These are phyloP conservation scores for Petaurus breviceps DNA, from an alignment of 2,113 vertebrate species.

Conservation along the genomic window DNA sequence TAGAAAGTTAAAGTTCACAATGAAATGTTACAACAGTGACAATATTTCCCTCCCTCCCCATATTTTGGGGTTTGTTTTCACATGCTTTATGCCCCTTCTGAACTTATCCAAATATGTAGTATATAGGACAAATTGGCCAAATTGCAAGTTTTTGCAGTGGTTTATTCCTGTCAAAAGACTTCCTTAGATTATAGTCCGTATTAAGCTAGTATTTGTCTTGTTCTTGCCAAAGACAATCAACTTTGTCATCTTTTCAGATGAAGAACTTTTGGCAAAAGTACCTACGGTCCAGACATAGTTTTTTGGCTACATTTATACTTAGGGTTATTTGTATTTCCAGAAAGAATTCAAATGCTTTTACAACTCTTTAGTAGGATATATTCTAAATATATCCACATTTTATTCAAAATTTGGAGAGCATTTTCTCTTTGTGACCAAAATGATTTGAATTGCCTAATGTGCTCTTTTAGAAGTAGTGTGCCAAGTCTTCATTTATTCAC, in stretches of 20 bases:
- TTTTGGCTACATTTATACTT: neutral
- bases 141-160: neutral
- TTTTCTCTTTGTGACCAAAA: conserved; percentile 1
- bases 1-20: neutral
- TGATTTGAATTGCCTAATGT: conserved; percentile 17
- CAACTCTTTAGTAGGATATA: conserved; percentile 6
- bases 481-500: neutral
- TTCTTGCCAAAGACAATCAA: conserved; percentile 62
- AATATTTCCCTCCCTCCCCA: conserved; percentile 5
- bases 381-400: conserved; percentile 20
- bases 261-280: conserved; percentile 25
- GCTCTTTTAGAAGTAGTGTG: neutral
- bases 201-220: conserved; percentile 44
- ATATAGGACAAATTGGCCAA: neutral
- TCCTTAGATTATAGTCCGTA: neutral
- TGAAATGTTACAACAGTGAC: neutral
- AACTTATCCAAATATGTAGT: conserved; percentile 9
- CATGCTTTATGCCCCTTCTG: neutral
- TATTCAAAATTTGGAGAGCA: neutral
- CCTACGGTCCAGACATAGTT: neutral
- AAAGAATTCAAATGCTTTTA: neutral
- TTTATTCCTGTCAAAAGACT: conserved; percentile 1
- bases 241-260: conserved; percentile 48
- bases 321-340: neutral
- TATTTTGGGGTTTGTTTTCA: conserved; percentile 23